Conservation (phyloP, 2,113 vertebrate genomes). For the Andinoacara biseriatus region DNA sequence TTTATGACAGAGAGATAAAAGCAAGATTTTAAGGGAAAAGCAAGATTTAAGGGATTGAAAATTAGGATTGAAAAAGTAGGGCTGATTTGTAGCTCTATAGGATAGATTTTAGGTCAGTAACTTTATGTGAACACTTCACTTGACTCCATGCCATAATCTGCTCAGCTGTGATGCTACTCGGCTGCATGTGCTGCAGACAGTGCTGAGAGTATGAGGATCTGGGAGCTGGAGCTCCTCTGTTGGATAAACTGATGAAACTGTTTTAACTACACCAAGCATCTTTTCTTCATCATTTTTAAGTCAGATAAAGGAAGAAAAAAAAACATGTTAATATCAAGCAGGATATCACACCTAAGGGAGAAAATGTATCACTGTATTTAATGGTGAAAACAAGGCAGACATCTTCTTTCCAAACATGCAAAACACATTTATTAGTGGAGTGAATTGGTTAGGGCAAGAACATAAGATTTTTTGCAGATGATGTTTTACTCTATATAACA, state of each 20-base stretch:
- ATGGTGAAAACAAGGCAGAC: not conserved
- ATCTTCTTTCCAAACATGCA: not conserved
- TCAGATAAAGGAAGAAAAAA: not conserved
- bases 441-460: no score
- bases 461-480: no score
- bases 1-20: not conserved
- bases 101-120: not conserved
- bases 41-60: not conserved
- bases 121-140: not conserved
- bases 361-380: not conserved
- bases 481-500: no score
- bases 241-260: no score
- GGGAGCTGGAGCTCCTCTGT: no score
- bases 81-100: not conserved
- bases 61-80: not conserved
- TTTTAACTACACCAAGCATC: not conserved
- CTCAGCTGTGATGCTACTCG: no score
- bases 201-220: no score
- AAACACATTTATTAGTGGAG: no score
- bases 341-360: not conserved
- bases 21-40: not conserved
- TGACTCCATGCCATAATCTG: no score
- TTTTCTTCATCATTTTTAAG: not conserved
- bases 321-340: not conserved
- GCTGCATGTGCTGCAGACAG: no score